Percentiles rank a stretch among this genome's conserved stretches.
Evolutionary conservation across 2,113 vertebrate genomes (phyloP).

Genomic region (Nymphicus hollandicus): DNA sequence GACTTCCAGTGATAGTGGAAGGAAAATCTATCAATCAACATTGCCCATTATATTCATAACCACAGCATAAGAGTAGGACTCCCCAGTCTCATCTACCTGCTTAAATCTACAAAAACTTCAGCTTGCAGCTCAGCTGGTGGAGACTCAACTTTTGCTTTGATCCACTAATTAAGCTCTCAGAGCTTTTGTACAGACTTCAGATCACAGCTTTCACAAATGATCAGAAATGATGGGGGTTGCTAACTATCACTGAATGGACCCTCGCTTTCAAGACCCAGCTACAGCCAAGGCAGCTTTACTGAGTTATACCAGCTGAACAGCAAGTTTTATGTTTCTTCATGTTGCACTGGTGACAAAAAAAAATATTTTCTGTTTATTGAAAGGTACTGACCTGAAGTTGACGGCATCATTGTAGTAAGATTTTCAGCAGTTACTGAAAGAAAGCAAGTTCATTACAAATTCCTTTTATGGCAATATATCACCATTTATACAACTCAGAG

Average conservation of each 20-base stretch:
- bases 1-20: not conserved
- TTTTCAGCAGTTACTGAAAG: not conserved
- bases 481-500: not conserved
- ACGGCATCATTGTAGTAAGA: not conserved
- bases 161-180: not conserved
- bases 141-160: not conserved
- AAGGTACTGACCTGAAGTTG: constrained; percentile 27
- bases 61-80: not conserved
- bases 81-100: not conserved
- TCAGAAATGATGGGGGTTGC: not conserved
- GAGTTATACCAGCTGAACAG: not conserved
- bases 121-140: not conserved
- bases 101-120: not conserved
- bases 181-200: not conserved
- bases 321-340: not conserved
- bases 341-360: not conserved
- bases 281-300: not conserved
- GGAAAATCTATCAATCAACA: not conserved
- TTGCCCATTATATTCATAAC: not conserved
- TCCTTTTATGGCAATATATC: not conserved
- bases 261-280: not conserved
- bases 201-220: not conserved
- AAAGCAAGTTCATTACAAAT: not conserved
- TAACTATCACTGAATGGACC: not conserved
- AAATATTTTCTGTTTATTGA: not conserved